phyloP scores from a whole-genome alignment of 1,140 invertebrate species.

The Psix sp. region DNA sequence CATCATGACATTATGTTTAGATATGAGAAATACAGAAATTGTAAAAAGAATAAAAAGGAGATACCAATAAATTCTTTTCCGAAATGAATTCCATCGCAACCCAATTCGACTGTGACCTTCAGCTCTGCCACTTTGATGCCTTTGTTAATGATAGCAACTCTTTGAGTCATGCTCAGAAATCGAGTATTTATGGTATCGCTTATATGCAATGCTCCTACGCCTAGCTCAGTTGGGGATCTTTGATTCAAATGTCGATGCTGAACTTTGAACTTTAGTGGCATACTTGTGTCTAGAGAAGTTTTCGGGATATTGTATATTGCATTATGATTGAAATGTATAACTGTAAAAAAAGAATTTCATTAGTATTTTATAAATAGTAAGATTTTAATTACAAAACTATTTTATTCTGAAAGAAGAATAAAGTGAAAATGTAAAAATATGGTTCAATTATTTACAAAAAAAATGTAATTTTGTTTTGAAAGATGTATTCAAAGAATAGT shows the following conservation, averaged over 20 bases:
- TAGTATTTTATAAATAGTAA: not conserved
- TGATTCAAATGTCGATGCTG: conserved; percentile 68
- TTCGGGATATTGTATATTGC: conserved; percentile 64
- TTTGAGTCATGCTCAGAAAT: conserved; percentile 62
- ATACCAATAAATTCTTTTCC: conserved; percentile 76
- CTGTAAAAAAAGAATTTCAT: conserved; percentile 52
- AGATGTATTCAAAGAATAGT: too few relatives aligned
- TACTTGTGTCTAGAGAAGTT: conserved; percentile 45
- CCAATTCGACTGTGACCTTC: conserved; percentile 75
- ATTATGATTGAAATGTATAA: conserved; percentile 68
- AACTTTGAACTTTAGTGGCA: conserved; percentile 66
- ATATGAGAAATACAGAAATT: too few relatives aligned
- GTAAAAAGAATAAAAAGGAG: too few relatives aligned
- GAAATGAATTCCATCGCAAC: conserved; percentile 75
- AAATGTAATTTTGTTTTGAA: too few relatives aligned
- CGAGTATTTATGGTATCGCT: conserved; percentile 55
- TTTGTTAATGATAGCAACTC: conserved; percentile 67
- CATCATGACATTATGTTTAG: too few relatives aligned
- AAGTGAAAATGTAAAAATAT: too few relatives aligned
- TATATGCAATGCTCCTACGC: conserved; percentile 63
- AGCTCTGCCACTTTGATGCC: conserved; percentile 72
- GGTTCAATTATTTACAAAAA: too few relatives aligned
- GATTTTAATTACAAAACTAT: too few relatives aligned
- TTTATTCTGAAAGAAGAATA: too few relatives aligned
- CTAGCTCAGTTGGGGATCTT: conserved; percentile 66